phyloP scores from a whole-genome alignment of 2,113 vertebrate genomes.

The Cricetomys ansorgei region DNA sequence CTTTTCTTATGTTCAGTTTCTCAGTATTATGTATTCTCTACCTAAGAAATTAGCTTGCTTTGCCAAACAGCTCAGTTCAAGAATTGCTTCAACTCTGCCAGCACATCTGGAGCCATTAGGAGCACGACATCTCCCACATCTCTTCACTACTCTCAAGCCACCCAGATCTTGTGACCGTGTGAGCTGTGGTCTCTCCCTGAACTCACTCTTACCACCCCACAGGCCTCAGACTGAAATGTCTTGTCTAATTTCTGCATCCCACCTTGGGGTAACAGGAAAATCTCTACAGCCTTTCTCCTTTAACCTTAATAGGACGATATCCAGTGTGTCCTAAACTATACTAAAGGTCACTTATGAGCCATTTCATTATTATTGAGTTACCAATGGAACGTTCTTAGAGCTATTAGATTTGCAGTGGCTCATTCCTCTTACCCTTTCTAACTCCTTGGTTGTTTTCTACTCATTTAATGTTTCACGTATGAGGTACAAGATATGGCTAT shows the following conservation, averaged over 20 bases:
- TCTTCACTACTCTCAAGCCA: slow-evolving; percentile 46
- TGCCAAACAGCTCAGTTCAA: slow-evolving; percentile 69
- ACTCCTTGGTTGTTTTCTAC: slow-evolving; percentile 30
- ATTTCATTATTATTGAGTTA: slow-evolving; percentile 45
- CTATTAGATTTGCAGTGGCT: not conserved
- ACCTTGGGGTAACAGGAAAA: slow-evolving; percentile 42
- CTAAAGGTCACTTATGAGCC: not conserved
- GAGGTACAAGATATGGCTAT: not conserved
- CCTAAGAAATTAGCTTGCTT: slow-evolving; percentile 67
- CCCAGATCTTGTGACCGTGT: slow-evolving; percentile 63
- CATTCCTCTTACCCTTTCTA: slow-evolving; percentile 4
- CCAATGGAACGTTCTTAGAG: slow-evolving; percentile 21
- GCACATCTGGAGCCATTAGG: slow-evolving; percentile 80
- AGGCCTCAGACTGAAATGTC: slow-evolving; percentile 33
- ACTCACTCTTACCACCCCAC: slow-evolving; percentile 28
- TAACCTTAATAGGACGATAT: not conserved
- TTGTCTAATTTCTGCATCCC: not conserved
- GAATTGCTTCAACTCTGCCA: slow-evolving; percentile 61
- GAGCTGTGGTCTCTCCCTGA: slow-evolving; percentile 47
- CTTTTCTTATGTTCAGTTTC: slow-evolving; percentile 58
- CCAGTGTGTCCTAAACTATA: not conserved
- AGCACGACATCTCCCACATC: slow-evolving; percentile 29
- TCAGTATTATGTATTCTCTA: slow-evolving; percentile 53
- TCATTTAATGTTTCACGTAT: slow-evolving; percentile 34
- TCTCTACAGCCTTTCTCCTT: not conserved